Conservation (phyloP, 2,113 vertebrate genomes). For the Motacilla tschutschensis region DNA sequence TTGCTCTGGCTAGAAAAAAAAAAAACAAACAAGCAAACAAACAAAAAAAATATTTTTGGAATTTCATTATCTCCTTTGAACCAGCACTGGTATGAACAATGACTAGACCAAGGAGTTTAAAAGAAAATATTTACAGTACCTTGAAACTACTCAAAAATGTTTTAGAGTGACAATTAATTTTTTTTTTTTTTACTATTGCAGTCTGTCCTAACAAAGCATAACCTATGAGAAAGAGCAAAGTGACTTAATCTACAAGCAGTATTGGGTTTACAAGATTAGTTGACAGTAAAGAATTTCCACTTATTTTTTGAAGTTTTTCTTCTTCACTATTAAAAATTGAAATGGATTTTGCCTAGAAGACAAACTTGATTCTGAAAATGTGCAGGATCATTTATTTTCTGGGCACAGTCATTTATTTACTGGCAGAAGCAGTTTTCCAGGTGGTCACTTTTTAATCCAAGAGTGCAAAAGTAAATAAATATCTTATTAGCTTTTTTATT, state of each 20-base stretch:
- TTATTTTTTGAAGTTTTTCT: not conserved
- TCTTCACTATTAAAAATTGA: not conserved
- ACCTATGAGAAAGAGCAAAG: not conserved
- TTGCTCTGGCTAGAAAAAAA: not conserved
- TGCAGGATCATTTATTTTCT: not conserved
- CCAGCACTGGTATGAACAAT: not conserved
- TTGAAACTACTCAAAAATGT: not conserved
- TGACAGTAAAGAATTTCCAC: not conserved
- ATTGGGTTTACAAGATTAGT: not conserved
- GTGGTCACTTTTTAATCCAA: not conserved
- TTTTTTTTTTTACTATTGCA: not conserved
- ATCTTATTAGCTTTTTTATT: not conserved
- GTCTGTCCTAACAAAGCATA: not conserved
- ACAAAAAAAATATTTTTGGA: accelerated
- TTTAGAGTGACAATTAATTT: not conserved
- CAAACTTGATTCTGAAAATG: not conserved
- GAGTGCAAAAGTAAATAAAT: not conserved
- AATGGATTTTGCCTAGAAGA: not conserved
- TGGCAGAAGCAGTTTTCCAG: not conserved
- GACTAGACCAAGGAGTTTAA: not conserved
- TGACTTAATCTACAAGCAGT: not conserved
- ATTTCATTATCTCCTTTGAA: not conserved
- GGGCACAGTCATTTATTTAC: not conserved
- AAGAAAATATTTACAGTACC: not conserved
- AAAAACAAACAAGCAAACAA: not conserved